phyloP scores from a whole-genome alignment of 1,140 invertebrate genomes.

The Geopemphigus sp. region DNA sequence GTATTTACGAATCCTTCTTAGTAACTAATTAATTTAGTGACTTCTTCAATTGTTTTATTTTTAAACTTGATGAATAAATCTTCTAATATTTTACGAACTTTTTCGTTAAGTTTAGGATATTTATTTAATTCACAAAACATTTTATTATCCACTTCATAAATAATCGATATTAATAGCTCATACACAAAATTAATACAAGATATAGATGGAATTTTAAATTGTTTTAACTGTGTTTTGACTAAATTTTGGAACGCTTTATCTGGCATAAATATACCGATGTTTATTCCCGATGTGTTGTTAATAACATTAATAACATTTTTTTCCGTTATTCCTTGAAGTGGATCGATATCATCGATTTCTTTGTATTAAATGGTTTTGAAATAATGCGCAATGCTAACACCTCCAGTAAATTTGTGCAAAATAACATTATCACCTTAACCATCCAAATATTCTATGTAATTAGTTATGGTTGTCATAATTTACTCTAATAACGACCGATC shows the following conservation, averaged over 20 bases:
- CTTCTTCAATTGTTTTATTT: slow-evolving; percentile 67
- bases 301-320: slow-evolving; percentile 71
- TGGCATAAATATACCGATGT: slow-evolving; percentile 71
- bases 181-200: slow-evolving; percentile 71
- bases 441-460: slow-evolving; percentile 69
- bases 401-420: slow-evolving; percentile 69
- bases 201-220: slow-evolving; percentile 68
- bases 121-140: slow-evolving; percentile 68
- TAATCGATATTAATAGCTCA: slow-evolving; percentile 72
- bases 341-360: slow-evolving; percentile 65
- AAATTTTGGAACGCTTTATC: slow-evolving; percentile 72
- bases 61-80: slow-evolving; percentile 62
- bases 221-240: slow-evolving; percentile 70
- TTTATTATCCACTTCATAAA: slow-evolving; percentile 68
- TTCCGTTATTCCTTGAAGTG: slow-evolving; percentile 63
- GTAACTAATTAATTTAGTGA: slow-evolving; percentile 66
- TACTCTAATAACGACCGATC: slow-evolving; percentile 67
- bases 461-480: slow-evolving; percentile 70
- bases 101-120: slow-evolving; percentile 69
- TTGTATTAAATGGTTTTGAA: slow-evolving; percentile 69
- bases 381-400: slow-evolving; percentile 72
- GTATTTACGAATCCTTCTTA: slow-evolving; percentile 75
- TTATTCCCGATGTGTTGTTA: slow-evolving; percentile 68
- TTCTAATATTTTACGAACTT: slow-evolving; percentile 70
- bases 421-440: slow-evolving; percentile 67